Evolutionary conservation across 2,113 vertebrate genomes (phyloP).

Genomic region (Pangasianodon gigas): DNA sequence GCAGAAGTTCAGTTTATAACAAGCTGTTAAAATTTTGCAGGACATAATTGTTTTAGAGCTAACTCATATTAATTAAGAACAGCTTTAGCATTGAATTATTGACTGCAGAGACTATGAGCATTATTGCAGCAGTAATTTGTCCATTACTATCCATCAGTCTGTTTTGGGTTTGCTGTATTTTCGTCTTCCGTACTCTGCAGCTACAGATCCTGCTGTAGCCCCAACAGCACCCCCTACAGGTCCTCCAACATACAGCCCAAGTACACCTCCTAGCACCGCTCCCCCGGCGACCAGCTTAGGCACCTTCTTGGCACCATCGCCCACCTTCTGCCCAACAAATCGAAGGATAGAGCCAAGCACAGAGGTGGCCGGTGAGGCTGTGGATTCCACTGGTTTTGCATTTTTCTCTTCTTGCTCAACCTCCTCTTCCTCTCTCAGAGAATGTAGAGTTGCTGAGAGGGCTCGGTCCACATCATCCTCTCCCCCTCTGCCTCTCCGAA

Average conservation of each 20-base stretch:
- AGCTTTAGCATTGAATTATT: neutral
- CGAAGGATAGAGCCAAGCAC: slow-evolving; percentile 57
- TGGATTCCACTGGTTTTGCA: slow-evolving; percentile 57
- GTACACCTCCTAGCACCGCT: slow-evolving; percentile 67
- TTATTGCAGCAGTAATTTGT: neutral
- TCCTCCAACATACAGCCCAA: slow-evolving; percentile 69
- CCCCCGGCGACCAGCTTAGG: slow-evolving; percentile 62
- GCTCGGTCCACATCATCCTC: slow-evolving; percentile 15
- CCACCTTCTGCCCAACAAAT: slow-evolving; percentile 60
- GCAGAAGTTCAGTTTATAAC: neutral
- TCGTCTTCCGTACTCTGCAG: slow-evolving; percentile 64
- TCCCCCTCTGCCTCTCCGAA: neutral
- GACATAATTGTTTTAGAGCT: neutral
- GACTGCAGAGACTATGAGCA: neutral
- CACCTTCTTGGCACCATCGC: slow-evolving; percentile 48
- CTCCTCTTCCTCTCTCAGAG: slow-evolving; percentile 61
- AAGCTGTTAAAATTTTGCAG: neutral
- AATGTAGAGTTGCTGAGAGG: slow-evolving; percentile 30
- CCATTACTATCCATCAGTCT: slow-evolving; percentile 13
- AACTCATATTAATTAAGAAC: neutral
- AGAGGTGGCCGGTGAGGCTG: slow-evolving; percentile 12
- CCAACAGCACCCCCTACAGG: slow-evolving; percentile 70
- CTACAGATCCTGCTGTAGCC: slow-evolving; percentile 64
- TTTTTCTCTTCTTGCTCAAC: slow-evolving; percentile 65
- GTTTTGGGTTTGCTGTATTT: slow-evolving; percentile 60